Base-by-base conservation (phyloP, 2,888 invertebrate genomes). In the Nezara viridula region DNA sequence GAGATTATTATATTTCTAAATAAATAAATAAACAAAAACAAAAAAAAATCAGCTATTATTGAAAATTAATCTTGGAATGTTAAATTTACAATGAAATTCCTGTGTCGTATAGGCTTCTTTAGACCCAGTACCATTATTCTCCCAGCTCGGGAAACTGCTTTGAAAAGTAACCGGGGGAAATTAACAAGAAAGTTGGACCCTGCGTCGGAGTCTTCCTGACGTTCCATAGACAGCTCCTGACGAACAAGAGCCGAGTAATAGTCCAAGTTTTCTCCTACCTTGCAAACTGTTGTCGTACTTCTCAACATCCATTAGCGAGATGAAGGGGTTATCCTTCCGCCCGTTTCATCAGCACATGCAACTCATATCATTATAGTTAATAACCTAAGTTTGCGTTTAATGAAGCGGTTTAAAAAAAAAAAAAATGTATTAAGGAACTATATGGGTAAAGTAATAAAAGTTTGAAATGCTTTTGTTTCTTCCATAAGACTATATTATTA, bases 281-380 rank as follows among this genome's bases (percentile, higher is more conserved):
- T 37, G 19, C 32, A 3, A 37, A 12, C 32, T 21, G 32, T 73
- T 27, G 19, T 37, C 66, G 19, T 21, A 37, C 66, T 73, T 73
- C 66, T 60, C 66, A 73, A 73, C 66, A 73, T 37, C 66, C 66
- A 73, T 73, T 73, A 73, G 37, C 4, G 19, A 73, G 66, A 37
- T 73, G 37, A 60, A 27, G 66, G 37, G 66, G 32, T 73, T 73
- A 73, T 32, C 37, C 32, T 60, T 4, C 27, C 27, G 27, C 3
- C 60, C 12, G 5, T 60, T 60, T 60, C 60, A 16, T 60, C 60
- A 60, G 27, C 27, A 73, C 66, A 37, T 19, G 19, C 7, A 16
- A 14, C 10, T n/a, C 4, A 4, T 7, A 55, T 27, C 27, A 16
- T 24, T 73, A 37, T 19, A 37, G 37, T 37, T 32, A 73, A 73